Percentiles rank a stretch among this genome's conserved stretches.
Evolutionary conservation across 2,797 vertebrate species (phyloP).

Genomic region (Anguilla marmorata): DNA sequence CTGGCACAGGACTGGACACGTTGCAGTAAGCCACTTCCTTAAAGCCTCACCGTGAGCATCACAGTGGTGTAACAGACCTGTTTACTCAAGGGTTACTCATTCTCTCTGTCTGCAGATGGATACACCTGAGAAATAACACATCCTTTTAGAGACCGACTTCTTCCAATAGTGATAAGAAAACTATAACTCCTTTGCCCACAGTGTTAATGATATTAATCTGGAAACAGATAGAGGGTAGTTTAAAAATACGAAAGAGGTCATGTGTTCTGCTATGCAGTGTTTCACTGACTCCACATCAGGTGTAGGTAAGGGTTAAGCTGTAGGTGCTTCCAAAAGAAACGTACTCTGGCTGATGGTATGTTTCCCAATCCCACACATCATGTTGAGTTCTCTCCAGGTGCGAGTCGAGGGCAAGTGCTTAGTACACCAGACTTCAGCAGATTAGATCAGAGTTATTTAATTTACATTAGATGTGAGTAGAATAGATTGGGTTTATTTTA

Average conservation of each 20-base stretch:
- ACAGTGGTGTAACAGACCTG: slow-evolving; percentile 36
- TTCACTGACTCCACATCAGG: background rate
- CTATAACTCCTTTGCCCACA: background rate
- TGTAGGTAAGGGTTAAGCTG: background rate
- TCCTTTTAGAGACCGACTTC: background rate
- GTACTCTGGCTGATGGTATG: background rate
- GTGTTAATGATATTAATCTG: background rate
- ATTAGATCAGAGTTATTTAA: background rate
- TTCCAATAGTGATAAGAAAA: background rate
- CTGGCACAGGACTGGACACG: slow-evolving; percentile 4
- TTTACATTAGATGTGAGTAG: background rate
- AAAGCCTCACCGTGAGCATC: slow-evolving; percentile 34
- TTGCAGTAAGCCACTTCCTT: slow-evolving; percentile 49
- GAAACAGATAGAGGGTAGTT: background rate
- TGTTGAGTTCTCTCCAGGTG: background rate
- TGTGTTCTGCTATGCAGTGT: background rate
- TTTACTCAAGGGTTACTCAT: slow-evolving; percentile 51
- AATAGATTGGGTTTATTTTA: background rate
- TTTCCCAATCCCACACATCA: background rate
- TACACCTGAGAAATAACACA: background rate
- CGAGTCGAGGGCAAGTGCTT: background rate
- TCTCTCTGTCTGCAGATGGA: slow-evolving; percentile 13
- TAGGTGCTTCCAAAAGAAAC: background rate
- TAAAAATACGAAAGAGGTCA: background rate
- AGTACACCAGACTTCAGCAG: background rate